Evolutionary conservation across 2,797 vertebrate species (phyloP), one percentile per base, ranked within the genome.

Genomic region (Mormyrus proboscirostris): DNA sequence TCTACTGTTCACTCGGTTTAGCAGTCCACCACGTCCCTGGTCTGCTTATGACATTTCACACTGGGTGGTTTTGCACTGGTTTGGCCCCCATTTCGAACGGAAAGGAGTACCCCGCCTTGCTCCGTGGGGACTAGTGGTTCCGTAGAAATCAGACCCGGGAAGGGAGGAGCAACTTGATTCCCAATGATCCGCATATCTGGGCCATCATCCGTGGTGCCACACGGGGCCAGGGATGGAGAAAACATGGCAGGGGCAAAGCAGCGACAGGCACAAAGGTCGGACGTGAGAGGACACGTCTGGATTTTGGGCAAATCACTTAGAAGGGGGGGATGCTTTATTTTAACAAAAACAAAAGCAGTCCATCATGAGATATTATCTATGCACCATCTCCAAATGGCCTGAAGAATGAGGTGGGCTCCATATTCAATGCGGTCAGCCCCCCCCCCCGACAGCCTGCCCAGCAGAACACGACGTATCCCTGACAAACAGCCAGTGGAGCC

Each of bases 221-320:
- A 44, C 9, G 33, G 55, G 8, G 86, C 22, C 16, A 33, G 19
- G 79, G 47, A 16, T 8, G 49, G 53, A 19, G 16, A 0, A 10
- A 55, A 29, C 57, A 38, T 3, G 1, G 65, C 6, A 9, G 49
- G 47, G 29, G 19, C 8, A 57, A 6, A n/a, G 50, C 29, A 53
- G 22, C 19, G n/a, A 51, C 19, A n/a, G 50, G 49, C 47, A 50
- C 8, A 57, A 38, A 84, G 8, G 22, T 16, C 2, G 38, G 55
- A 44, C 50, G 12, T 65, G 41, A 88, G 41, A 69, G 59, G 22
- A 59, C 59, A 57, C 29, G 16, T 59, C 86, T 88, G 86, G 55
- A 88, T 49, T 29, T 62, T 16, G 59, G 86, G 57, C 86, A 88
- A 88, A 16, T 12, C 38, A 69, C 57, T 88, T 44, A n/a, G 84